phyloP scores from a whole-genome alignment of 1,140 invertebrate species.

The Pinna nobilis region DNA sequence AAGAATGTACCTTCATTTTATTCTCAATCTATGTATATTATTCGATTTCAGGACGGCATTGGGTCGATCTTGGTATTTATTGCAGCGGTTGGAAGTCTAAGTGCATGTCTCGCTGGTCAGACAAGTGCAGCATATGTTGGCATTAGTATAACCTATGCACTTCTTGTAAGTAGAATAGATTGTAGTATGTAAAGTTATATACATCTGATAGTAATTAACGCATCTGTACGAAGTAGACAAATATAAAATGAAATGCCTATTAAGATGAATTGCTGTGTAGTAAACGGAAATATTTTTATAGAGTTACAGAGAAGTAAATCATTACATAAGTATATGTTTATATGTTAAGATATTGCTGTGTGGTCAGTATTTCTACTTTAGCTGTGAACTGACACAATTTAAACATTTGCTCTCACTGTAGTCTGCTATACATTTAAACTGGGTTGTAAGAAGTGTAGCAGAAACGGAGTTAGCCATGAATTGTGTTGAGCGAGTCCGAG shows the following conservation, averaged over 20 bases:
- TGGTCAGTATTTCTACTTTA: no score
- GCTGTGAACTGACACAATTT: no score
- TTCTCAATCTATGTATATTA: no score
- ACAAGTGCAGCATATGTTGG: constrained; percentile 76
- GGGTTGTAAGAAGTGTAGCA: constrained; percentile 95
- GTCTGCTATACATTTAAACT: constrained; percentile 94
- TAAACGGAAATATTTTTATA: not conserved
- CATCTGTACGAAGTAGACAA: not conserved
- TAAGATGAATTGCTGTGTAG: not conserved
- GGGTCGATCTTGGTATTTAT: constrained; percentile 86
- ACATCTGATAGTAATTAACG: not conserved
- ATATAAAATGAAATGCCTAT: not conserved
- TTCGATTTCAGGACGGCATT: constrained; percentile 82
- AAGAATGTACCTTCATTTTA: no score
- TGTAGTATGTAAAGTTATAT: not conserved
- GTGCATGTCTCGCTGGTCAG: constrained; percentile 55
- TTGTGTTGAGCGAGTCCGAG: constrained; percentile 96
- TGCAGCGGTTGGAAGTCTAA: constrained; percentile 80
- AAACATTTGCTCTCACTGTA: no score
- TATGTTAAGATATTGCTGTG: no score
- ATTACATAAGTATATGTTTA: no score
- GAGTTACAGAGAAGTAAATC: no score
- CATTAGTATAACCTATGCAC: constrained; percentile 77
- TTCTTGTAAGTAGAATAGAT: constrained; percentile 64
- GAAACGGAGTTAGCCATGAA: constrained; percentile 98